Evolutionary conservation across 2,888 invertebrate species (phyloP).

Genomic region (Drymonia ruficornis): DNA sequence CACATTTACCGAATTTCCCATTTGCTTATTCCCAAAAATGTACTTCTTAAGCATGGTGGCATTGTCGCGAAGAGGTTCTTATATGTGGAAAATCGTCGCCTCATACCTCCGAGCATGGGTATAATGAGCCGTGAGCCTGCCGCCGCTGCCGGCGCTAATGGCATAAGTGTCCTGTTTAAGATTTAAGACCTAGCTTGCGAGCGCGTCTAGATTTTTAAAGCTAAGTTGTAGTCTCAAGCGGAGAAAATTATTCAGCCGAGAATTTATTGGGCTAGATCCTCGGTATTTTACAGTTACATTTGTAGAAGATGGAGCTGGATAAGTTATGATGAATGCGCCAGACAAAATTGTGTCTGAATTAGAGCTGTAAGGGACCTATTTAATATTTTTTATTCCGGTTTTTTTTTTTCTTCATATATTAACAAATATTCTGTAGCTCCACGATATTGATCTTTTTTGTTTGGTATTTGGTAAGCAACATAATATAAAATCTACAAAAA

Average conservation of each 20-base stretch:
- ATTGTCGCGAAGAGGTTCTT: slow-evolving; percentile 44
- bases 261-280: slow-evolving; percentile 2
- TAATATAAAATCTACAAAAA: too few species aligned
- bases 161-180: slow-evolving; percentile 23
- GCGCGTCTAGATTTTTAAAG: slow-evolving; percentile 1
- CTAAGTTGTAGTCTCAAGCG: slow-evolving; percentile 1
- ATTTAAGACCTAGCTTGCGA: slow-evolving; percentile 5
- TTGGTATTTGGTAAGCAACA: too few species aligned
- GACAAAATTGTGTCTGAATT: neutral
- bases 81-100: slow-evolving; percentile 45
- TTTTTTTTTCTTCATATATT: too few species aligned
- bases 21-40: neutral
- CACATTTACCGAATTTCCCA: neutral
- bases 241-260: neutral
- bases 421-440: too few species aligned
- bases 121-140: slow-evolving; percentile 35
- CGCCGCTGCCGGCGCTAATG: slow-evolving; percentile 22
- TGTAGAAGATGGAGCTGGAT: neutral
- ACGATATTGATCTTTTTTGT: too few species aligned
- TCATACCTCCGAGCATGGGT: slow-evolving; percentile 30
- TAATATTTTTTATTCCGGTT: too few species aligned
- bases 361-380: too few species aligned
- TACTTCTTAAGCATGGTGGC: neutral
- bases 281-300: neutral
- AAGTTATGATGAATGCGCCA: neutral